Percentiles rank a stretch among this genome's conserved stretches.
Evolutionary conservation across 2,888 invertebrate species (phyloP).

Genomic region (Acanthosepion lycidas): DNA sequence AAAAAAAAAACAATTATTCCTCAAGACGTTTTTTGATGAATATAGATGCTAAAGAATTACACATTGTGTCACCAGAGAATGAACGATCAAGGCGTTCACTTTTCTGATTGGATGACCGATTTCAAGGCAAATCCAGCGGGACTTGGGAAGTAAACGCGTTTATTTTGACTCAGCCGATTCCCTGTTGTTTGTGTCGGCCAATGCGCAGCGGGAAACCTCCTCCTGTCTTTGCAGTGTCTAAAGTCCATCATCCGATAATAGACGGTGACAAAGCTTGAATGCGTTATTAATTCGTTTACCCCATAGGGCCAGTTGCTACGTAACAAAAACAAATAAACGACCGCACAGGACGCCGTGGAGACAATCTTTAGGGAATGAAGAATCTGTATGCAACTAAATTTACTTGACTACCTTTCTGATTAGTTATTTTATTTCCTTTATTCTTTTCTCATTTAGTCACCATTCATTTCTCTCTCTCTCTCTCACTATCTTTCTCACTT

Average conservation of each 20-base stretch:
- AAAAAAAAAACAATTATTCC: not conserved
- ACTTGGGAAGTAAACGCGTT: not conserved
- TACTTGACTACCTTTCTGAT: not conserved
- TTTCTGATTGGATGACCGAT: not conserved
- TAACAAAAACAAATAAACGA: not conserved
- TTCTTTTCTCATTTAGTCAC: too few species aligned
- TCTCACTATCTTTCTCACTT: too few species aligned
- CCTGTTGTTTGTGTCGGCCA: conserved; percentile 3
- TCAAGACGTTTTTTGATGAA: not conserved
- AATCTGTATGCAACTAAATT: not conserved
- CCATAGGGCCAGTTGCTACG: not conserved
- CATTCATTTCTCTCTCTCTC: too few species aligned
- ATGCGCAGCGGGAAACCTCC: not conserved
- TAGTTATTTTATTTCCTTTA: too few species aligned
- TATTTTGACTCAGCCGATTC: not conserved
- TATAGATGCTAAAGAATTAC: not conserved
- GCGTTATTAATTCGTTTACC: not conserved
- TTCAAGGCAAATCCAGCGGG: not conserved
- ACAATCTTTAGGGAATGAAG: not conserved
- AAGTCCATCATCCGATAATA: not conserved
- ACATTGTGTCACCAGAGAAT: not conserved
- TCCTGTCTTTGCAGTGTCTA: not conserved
- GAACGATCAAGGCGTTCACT: not conserved
- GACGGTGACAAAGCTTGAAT: not conserved
- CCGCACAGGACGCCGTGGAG: not conserved